Conservation (phyloP, 1,140 invertebrate genomes). For the Agrypnia vestita region DNA sequence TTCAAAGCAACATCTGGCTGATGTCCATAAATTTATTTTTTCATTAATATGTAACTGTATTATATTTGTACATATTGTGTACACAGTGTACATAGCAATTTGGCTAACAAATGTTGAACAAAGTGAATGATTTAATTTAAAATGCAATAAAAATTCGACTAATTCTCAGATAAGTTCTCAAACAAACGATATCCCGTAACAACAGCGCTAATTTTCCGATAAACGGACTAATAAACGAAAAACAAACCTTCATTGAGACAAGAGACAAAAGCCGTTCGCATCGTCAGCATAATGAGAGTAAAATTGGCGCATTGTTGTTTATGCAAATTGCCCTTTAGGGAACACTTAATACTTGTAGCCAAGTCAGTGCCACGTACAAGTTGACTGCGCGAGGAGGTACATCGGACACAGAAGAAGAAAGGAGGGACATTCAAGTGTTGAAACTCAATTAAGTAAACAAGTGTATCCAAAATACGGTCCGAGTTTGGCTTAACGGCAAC, state of each 20-base stretch:
- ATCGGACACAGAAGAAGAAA: slow-evolving; percentile 45
- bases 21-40: too few species aligned
- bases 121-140: slow-evolving; percentile 4
- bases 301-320: slow-evolving; percentile 62
- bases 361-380: slow-evolving; percentile 41
- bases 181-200: slow-evolving; percentile 8
- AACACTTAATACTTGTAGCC: slow-evolving; percentile 59
- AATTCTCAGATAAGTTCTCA: background rate
- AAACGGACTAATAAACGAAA: slow-evolving; percentile 45
- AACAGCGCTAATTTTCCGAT: slow-evolving; percentile 40
- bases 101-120: too few species aligned
- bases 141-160: background rate
- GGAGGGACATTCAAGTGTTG: slow-evolving; percentile 53
- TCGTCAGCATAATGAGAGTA: slow-evolving; percentile 58
- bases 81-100: too few species aligned
- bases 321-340: slow-evolving; percentile 58
- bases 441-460: slow-evolving; percentile 62
- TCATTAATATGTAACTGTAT: too few species aligned
- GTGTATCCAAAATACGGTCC: slow-evolving; percentile 61
- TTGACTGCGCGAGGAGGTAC: slow-evolving; percentile 18
- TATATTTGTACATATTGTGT: too few species aligned
- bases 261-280: slow-evolving; percentile 54
- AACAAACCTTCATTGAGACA: slow-evolving; percentile 44
- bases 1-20: too few species aligned
- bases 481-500: slow-evolving; percentile 55